Base-by-base conservation (phyloP, 1,140 invertebrate species). In the Helicoverpa armigera region DNA sequence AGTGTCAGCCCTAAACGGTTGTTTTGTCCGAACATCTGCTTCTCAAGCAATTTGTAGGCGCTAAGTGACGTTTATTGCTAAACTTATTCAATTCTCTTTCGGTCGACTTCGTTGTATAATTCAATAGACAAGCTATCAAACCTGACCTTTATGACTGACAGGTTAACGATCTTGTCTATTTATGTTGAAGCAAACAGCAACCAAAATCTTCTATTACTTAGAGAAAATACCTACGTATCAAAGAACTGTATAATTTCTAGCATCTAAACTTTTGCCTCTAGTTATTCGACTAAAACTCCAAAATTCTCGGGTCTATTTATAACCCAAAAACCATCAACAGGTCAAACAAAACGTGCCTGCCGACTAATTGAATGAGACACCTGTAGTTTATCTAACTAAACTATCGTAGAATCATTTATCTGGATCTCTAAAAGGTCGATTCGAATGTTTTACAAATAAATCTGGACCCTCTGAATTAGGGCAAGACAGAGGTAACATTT, bases 21-120 rank as follows among this genome's bases (percentile, higher is more conserved):
- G 58, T 60, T 60, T 60, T 60, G 58, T 31, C 23, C 58, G 4
- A 60, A 60, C 58, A 60, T 31, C 58, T 60, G 58, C 29, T 60
- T 60, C 58, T 11, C 12, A 60, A 60, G 23, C 18, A 60, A 60
- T 60, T 60, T 60, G 58, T 29, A 60, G 18, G 56, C 18, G 56
- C 56, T 60, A 60, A 60, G 18, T 60, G 58, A 60, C 58, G 29
- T 29, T 31, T 29, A 31, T 29, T 60, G 58, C 58, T 29, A 60
- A 60, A 60, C 58, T 60, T 60, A 60, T 60, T 29, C 3, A 60
- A 60, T 60, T 60, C 58, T 60, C 23, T 2, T 60, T 60, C 58
- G 29, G 58, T 16, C 58, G 23, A 12, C 9, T 60, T 60, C 23
- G 23, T 18, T 60, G 58, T 60, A 29, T 60, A 60, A 60, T 60